Conservation (phyloP, 2,888 invertebrate species). For the Habrosyne pyritoides region DNA sequence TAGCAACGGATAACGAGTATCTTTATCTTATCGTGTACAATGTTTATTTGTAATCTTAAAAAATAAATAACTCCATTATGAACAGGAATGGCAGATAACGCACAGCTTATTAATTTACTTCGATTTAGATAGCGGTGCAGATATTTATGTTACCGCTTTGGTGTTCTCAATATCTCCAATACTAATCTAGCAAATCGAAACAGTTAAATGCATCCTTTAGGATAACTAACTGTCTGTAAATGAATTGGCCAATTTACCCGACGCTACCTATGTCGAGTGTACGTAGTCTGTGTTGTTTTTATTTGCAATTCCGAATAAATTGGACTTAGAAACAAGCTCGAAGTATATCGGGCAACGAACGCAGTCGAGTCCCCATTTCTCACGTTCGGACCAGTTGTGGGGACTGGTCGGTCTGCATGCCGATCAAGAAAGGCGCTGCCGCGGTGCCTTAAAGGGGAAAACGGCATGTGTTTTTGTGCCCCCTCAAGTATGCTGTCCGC, state of each 20-base stretch:
- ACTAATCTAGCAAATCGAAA: not conserved
- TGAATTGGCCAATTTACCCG: not conserved
- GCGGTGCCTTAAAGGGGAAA: conserved; percentile 72
- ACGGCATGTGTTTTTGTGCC: conserved; percentile 67
- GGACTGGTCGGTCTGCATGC: conserved; percentile 70
- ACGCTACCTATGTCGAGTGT: no score
- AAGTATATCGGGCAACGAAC: conserved; percentile 64
- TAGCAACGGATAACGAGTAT: conserved; percentile 4
- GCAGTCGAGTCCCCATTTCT: conserved; percentile 67
- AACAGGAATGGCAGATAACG: conserved; percentile 1
- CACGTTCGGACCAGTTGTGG: conserved; percentile 69
- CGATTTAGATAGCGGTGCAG: not conserved
- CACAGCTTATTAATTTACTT: not conserved
- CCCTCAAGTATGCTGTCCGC: conserved; percentile 54
- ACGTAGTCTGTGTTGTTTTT: conserved; percentile 19
- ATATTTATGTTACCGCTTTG: conserved; percentile 1
- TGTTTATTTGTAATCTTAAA: conserved; percentile 1
- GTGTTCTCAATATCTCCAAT: not conserved
- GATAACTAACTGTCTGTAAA: not conserved
- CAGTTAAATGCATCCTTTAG: not conserved
- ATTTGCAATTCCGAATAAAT: conserved; percentile 38
- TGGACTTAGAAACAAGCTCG: conserved; percentile 50
- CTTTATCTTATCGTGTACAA: not conserved
- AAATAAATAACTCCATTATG: not conserved
- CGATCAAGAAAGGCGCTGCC: conserved; percentile 73